Conservation (phyloP, 2,888 invertebrate species). For the Tiphia femorata region DNA sequence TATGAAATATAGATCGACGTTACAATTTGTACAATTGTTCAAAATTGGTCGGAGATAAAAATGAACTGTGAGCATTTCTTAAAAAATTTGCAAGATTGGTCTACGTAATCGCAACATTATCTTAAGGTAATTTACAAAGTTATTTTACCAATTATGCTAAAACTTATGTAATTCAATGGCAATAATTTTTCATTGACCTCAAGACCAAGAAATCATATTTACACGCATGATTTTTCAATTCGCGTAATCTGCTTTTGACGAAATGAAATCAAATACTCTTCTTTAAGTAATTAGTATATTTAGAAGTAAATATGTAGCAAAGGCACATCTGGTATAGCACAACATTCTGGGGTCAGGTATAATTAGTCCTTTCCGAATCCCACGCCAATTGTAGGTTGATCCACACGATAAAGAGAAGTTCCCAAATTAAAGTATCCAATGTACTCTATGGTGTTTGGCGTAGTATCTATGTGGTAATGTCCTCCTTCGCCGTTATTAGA, state of each 20-base stretch:
- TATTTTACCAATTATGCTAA: no score
- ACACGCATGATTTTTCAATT: no score
- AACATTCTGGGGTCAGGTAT: not conserved
- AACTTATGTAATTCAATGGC: no score
- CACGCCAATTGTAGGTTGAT: conserved; percentile 78
- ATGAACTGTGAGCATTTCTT: not conserved
- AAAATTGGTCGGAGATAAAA: not conserved
- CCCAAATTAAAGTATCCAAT: conserved; percentile 90
- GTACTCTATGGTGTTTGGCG: conserved; percentile 89
- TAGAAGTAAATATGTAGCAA: not conserved
- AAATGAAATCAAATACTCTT: no score
- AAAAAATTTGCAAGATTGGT: no score
- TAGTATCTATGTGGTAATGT: conserved; percentile 97
- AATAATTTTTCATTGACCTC: no score
- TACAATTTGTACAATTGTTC: not conserved
- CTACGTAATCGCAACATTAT: no score
- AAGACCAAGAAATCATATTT: no score
- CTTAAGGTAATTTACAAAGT: no score
- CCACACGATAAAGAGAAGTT: conserved; percentile 79
- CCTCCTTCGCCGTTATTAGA: conserved; percentile 87
- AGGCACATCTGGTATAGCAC: no score
- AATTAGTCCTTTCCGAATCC: conserved; percentile 82
- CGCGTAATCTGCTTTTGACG: no score
- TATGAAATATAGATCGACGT: no score
- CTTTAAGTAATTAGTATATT: not conserved